Base-by-base conservation (phyloP, 2,797 vertebrate species). In the Sebastes diaconus region DNA sequence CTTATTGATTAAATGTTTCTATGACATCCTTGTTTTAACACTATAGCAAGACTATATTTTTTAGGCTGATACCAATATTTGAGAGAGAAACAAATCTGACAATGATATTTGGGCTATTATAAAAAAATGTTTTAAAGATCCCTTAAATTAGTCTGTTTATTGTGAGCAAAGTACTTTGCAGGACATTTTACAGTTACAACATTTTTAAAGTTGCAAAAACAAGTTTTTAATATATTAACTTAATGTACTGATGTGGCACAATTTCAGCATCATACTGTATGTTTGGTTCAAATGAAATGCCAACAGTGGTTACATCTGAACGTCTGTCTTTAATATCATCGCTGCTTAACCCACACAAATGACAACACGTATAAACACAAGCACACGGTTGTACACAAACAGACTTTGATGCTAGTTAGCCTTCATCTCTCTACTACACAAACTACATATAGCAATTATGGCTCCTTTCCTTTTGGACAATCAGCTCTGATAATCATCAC, bases 401-500 rank as follows among this genome's bases (percentile, higher is more conserved):
- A 78, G 14, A 72, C 77, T 86, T 84, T 82, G 74, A 90, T 67
- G 60, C 12, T 4, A 65, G 60, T 63, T 42, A 16, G 74, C 65
- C 83, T 87, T 90, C 83, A 91, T 92, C 79, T 88, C 66, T 75
- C 54, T 6, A 20, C 16, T 12, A 25, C 74, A 67, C 52, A 81
- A 60, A 52, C 79, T 42, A 52, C 34, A 73, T 61, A 64, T 4
- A 54, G 68, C 58, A 88, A 91, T 87, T 85, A 87, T 20, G 61
- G 59, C 57, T 82, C 27, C 65, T 82, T 89, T 82, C 82, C 90
- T 89, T 81, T 75, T 36, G 12, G 52, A 82, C 84, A 90, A 85
- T 90, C 88, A 89, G 77, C 58, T 88, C 71, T 86, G 92, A 94
- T 95, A 88, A 87, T 66, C 74, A 89, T 92, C 90, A 61, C 42